Evolutionary conservation across 2,113 vertebrate species (phyloP), one percentile per base, ranked within the genome.

Genomic region (Campylorhamphus procurvoides): DNA sequence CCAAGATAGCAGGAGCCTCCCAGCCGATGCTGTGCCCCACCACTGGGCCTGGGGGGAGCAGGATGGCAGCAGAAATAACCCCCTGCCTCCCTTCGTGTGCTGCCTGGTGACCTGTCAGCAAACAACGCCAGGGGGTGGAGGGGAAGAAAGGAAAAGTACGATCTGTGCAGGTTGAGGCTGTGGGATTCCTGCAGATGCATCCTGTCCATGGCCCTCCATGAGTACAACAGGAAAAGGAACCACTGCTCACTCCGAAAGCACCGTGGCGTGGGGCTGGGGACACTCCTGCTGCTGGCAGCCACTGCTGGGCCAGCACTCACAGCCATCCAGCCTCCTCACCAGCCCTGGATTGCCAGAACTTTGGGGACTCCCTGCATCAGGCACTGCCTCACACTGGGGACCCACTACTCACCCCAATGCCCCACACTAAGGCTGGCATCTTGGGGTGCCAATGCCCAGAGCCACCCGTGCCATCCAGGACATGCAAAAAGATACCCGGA

Each of bases 161-260:
- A 90, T 94, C 85, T 66, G 67, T 95, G 94, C 97, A 96, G 97
- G 96, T 95, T 97, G 92, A 93, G 93, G 88, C 84, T 94, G 87
- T 91, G 96, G 95, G 96, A 97, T 98, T 97, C 97, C 96, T 98
- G 97, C 97, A 98, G 97, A 97, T 98, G 97, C 77, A 97, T 98
- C 97, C 97, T 98, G 97, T 97, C 95, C 59, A 2, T 13, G 47
- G 94, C 88, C 68, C 93, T 93, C 85, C 7, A 24, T 64, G 62
- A 97, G 85, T 96, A 94, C 91, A 96, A 97, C 97, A 97, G 97
- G 97, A 98, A 98, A 97, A 97, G 97, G 96, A 98, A 92, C 94
- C 86, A 94, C 62, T 74, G 93, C 71, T 96, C 81, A 22, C 82
- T 75, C 92, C 1, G 18, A 96, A 91, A 94, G 90, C 56, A 69